phyloP scores from a whole-genome alignment of 2,888 invertebrate genomes.

The Parelbella ahira region DNA sequence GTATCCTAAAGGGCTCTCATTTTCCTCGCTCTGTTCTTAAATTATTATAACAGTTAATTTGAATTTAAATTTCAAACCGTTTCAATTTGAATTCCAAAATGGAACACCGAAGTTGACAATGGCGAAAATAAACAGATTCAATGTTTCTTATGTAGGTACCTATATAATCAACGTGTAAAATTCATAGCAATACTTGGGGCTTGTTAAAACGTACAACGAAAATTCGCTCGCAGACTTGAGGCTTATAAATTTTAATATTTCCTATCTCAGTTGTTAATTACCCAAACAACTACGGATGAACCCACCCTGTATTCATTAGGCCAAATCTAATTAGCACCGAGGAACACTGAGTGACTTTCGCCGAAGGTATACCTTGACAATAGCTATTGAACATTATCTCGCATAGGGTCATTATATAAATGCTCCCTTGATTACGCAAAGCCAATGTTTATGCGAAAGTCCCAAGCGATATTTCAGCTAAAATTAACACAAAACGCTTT shows the following conservation, averaged over 20 bases:
- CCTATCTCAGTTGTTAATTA: conserved; percentile 72
- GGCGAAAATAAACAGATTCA: conserved; percentile 24
- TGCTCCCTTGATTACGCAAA: conserved; percentile 6
- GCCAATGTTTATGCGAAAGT: background rate
- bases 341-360: conserved; percentile 51
- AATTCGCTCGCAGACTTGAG: conserved; percentile 47
- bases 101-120: conserved; percentile 21
- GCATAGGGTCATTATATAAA: conserved; percentile 6
- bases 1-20: conserved; percentile 5
- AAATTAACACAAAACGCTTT: conserved; percentile 9
- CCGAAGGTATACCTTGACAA: conserved; percentile 49
- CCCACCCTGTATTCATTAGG: conserved; percentile 67
- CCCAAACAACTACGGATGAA: conserved; percentile 67
- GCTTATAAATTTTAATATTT: conserved; percentile 76
- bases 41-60: conserved; percentile 19
- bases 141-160: conserved; percentile 25
- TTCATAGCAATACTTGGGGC: conserved; percentile 50
- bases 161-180: conserved; percentile 54
- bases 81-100: conserved; percentile 23
- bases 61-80: conserved; percentile 18
- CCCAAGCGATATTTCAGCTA: conserved; percentile 1
- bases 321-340: conserved; percentile 67
- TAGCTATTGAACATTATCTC: conserved; percentile 36
- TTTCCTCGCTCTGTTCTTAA: conserved; percentile 7
- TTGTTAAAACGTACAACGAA: conserved; percentile 54